Conservation (phyloP, 2,113 vertebrate species). For the Anolis carolinensis region DNA sequence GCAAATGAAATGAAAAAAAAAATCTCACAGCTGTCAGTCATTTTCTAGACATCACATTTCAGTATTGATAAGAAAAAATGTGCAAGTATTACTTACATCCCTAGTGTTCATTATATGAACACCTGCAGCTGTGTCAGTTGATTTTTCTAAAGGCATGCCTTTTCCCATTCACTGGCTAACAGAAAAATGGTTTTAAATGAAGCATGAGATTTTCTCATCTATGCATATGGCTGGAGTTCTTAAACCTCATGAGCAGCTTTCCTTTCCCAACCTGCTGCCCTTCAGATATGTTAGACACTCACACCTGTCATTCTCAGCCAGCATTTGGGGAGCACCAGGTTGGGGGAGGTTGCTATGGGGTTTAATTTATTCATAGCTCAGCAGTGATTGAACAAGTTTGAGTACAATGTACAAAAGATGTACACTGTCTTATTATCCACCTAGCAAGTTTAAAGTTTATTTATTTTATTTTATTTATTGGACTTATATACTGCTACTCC, state of each 20-base stretch:
- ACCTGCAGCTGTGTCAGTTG: not conserved
- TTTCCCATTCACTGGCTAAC: not conserved
- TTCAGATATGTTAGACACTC: not conserved
- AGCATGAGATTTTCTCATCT: conserved; percentile 16
- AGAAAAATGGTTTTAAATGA: conserved; percentile 6
- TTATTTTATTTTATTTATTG: too few relatives aligned
- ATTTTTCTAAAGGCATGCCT: conserved; percentile 18
- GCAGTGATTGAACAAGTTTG: not conserved
- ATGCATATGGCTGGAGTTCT: conserved; percentile 19
- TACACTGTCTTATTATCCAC: not conserved
- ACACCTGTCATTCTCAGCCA: not conserved
- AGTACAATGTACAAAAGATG: not conserved
- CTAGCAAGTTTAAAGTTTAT: conserved; percentile 15
- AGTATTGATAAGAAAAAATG: too few relatives aligned
- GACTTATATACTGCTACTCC: too few relatives aligned
- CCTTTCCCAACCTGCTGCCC: not conserved
- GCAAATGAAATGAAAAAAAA: too few relatives aligned
- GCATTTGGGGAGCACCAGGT: not conserved
- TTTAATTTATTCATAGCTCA: conserved; percentile 19
- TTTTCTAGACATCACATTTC: too few relatives aligned
- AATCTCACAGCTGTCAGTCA: too few relatives aligned
- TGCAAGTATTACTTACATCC: too few relatives aligned
- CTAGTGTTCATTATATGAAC: not conserved
- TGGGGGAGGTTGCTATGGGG: not conserved
- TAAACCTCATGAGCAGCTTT: not conserved